Percentiles rank a stretch among this genome's conserved stretches.
phyloP scores from a whole-genome alignment of 2,797 vertebrate species.

The Neostethus bicornis region DNA sequence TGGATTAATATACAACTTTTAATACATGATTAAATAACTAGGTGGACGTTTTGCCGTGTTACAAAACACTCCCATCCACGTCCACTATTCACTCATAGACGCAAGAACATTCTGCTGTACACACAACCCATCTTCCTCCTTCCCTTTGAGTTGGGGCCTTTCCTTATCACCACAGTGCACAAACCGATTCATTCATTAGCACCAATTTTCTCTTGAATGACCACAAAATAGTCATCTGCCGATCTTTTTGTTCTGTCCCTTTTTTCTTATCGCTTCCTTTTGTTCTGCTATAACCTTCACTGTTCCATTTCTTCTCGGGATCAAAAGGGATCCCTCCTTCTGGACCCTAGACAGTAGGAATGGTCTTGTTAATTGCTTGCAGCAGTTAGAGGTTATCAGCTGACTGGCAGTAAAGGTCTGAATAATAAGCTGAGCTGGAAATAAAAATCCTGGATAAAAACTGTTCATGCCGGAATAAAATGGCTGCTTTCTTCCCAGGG shows the following conservation, averaged over 20 bases:
- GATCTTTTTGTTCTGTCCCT: constrained; percentile 14
- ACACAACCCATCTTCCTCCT: too few relatives aligned
- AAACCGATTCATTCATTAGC: constrained; percentile 59
- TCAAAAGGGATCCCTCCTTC: constrained; percentile 44
- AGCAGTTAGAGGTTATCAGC: constrained; percentile 76
- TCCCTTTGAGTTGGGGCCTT: constrained; percentile 31
- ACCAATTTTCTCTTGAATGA: constrained; percentile 66
- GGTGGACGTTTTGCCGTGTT: constrained; percentile 37
- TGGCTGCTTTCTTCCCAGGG: constrained; percentile 24
- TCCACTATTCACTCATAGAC: constrained; percentile 25
- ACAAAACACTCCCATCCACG: constrained; percentile 54
- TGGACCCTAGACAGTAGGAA: constrained; percentile 50
- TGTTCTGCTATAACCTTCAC: constrained; percentile 29
- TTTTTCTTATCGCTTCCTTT: constrained; percentile 9
- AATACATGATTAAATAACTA: constrained; percentile 24
- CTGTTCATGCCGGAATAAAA: constrained; percentile 47
- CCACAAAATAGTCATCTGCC: constrained; percentile 30
- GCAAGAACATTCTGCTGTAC: constrained; percentile 23
- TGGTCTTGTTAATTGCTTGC: constrained; percentile 68
- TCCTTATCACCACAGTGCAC: constrained; percentile 62
- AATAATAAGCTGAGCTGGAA: constrained; percentile 65
- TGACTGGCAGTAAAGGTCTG: constrained; percentile 59
- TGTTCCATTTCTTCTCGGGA: constrained; percentile 30
- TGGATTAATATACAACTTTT: constrained; percentile 21
- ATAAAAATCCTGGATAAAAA: constrained; percentile 52